Percentiles rank a stretch among this genome's conserved stretches.
phyloP scores from a whole-genome alignment of 2,888 invertebrate species.

The Drosophila mayaguana region DNA sequence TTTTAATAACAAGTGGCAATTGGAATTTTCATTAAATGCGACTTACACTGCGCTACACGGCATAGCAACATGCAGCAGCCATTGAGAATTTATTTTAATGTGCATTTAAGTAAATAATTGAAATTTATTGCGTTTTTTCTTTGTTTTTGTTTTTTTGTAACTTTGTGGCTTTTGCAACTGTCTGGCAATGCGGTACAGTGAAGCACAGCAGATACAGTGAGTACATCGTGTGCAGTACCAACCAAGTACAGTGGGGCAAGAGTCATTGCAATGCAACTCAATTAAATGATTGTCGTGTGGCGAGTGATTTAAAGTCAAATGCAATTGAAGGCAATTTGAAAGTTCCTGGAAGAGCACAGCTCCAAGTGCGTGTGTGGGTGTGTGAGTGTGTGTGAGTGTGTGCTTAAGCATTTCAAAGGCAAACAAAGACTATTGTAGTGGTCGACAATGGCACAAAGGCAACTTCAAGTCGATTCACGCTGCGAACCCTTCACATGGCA shows the following conservation, averaged over 20 bases:
- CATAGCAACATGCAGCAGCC: background rate
- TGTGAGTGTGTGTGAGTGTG: background rate
- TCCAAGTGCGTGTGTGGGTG: background rate
- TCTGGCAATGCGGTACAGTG: constrained; percentile 7
- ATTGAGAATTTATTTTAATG: constrained; percentile 61
- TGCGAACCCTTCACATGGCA: constrained; percentile 41
- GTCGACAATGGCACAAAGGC: constrained; percentile 29
- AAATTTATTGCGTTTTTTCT: constrained; percentile 63
- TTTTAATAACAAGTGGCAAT: background rate
- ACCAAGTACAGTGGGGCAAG: constrained; percentile 20
- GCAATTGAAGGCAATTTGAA: constrained; percentile 57
- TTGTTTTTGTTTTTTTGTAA: background rate
- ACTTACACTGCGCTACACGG: constrained; percentile 30
- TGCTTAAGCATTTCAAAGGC: constrained; percentile 14
- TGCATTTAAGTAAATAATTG: constrained; percentile 71
- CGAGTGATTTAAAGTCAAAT: constrained; percentile 54
- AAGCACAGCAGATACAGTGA: constrained; percentile 4
- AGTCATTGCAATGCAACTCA: constrained; percentile 53
- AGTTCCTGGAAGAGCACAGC: constrained; percentile 28
- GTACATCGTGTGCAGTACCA: constrained; percentile 5
- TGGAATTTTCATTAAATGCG: constrained; percentile 5
- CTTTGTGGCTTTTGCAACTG: constrained; percentile 11
- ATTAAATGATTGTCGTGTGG: constrained; percentile 65
- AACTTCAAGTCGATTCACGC: constrained; percentile 24
- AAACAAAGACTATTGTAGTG: constrained; percentile 15